Base-by-base conservation (phyloP, 2,113 vertebrate species). In the Mungos mungo region DNA sequence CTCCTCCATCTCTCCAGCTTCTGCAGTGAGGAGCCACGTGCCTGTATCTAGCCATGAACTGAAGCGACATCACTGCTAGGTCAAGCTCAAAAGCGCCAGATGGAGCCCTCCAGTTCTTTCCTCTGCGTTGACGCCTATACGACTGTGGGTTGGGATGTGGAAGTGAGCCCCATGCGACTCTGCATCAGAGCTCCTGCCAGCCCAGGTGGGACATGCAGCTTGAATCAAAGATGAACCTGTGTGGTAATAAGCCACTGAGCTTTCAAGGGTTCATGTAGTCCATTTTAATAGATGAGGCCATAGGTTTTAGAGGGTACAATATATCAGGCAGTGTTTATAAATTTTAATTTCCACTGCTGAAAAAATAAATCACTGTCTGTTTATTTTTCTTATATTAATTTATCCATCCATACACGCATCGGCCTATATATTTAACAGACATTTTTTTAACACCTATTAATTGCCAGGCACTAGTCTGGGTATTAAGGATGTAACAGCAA, bases 281-380 rank as follows among this genome's bases (percentile, higher is more conserved):
- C 81, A 21, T 76, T 41, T 45, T 52, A 74, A 86, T 50, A 63
- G 52, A 83, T 31, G 35, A 71, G 86, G 18, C 19, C 19, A 11
- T 41, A 47, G 57, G 25, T 31, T 74, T 95, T 54, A 8, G 29
- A 88, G 21, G 4, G 4, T 77, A 54, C 7, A 5, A 2, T 69
- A 23, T 57, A 6, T 77, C n/a, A 79, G 77, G 35, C 65, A 65
- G 38, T 88, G 4, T 92, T 81, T 81, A 41, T 82, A 96, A 25
- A 81, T 71, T 92, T 95, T 86, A 31, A 69, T 81, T 74, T 85
- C 35, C 21, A 54, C 7, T 50, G 27, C 21, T n/a, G 2, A n/a
- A 47, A 95, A 35, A 13, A 63, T 29, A 29, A 50, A 31, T 38
- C 16, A 71, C 27, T 68, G 5, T 69, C 47, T 14, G 8, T 72